Percentiles rank a stretch among this genome's conserved stretches.
Evolutionary conservation across 2,888 invertebrate species (phyloP).

Genomic region (Drosophila atripex): DNA sequence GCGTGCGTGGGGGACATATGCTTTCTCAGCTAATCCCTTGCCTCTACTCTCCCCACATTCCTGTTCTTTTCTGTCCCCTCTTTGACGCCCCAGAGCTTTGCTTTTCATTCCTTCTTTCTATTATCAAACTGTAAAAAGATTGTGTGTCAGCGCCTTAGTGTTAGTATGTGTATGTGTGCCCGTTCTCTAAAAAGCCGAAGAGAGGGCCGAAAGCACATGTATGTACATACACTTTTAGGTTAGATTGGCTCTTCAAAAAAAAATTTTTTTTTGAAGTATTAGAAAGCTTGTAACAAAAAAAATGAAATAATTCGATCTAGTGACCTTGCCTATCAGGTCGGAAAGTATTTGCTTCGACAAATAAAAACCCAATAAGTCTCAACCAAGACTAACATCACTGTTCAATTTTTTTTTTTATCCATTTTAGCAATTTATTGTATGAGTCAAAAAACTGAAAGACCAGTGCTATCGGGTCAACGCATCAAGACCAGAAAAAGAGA

Average conservation of each 20-base stretch:
- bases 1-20: conserved; percentile 10
- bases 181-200: neutral
- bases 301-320: conserved; percentile 20
- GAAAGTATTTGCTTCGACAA: conserved; percentile 7
- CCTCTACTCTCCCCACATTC: conserved; percentile 36
- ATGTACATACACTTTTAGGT: conserved; percentile 45
- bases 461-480: conserved; percentile 99
- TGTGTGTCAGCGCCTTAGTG: conserved; percentile 7
- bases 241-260: conserved; percentile 13
- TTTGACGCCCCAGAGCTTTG: conserved; percentile 13
- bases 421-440: conserved; percentile 95
- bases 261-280: neutral
- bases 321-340: conserved; percentile 27
- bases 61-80: neutral
- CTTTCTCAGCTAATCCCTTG: conserved; percentile 39
- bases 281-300: conserved; percentile 12
- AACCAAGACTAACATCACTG: conserved; percentile 31
- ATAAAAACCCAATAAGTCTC: conserved; percentile 27
- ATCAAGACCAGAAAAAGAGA: conserved; percentile 99
- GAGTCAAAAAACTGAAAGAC: conserved; percentile 99
- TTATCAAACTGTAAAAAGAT: conserved; percentile 71
- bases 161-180: conserved; percentile 12
- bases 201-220: conserved; percentile 40
- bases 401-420: conserved; percentile 50
- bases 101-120: conserved; percentile 53